Conservation (phyloP, 2,888 invertebrate species). For the Allolobophora icterica region DNA sequence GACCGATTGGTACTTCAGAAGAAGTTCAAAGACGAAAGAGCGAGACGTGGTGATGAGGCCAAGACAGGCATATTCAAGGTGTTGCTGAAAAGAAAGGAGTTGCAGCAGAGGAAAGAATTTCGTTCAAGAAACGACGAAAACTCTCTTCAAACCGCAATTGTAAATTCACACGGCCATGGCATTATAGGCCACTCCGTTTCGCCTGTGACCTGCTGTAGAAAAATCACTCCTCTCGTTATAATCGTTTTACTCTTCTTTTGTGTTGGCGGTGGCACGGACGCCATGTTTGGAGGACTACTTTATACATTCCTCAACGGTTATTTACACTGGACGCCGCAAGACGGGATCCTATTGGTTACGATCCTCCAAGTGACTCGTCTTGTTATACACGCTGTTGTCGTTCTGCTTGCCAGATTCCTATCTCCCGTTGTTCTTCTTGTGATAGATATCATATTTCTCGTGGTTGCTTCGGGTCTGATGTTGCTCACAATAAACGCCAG, state of each 20-base stretch:
- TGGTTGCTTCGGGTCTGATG: conserved; percentile 20
- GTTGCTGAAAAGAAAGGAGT: neutral
- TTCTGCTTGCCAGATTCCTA: conserved; percentile 28
- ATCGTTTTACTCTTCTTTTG: conserved; percentile 30
- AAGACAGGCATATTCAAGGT: neutral
- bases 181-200: neutral
- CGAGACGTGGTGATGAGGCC: neutral
- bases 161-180: neutral
- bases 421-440: conserved; percentile 12
- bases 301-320: conserved; percentile 33
- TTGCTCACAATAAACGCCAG: conserved; percentile 20
- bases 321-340: conserved; percentile 29
- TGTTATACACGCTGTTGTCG: conserved; percentile 29
- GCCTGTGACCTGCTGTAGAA: neutral
- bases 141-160: neutral
- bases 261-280: conserved; percentile 35
- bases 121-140: neutral
- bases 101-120: neutral
- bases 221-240: neutral
- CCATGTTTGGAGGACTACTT: conserved; percentile 33
- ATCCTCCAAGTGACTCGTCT: conserved; percentile 31
- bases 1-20: neutral
- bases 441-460: conserved; percentile 6
- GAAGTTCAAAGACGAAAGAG: neutral
- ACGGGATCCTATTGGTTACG: conserved; percentile 31